Conservation (phyloP, 2,888 invertebrate species). For the Fragum fragum region DNA sequence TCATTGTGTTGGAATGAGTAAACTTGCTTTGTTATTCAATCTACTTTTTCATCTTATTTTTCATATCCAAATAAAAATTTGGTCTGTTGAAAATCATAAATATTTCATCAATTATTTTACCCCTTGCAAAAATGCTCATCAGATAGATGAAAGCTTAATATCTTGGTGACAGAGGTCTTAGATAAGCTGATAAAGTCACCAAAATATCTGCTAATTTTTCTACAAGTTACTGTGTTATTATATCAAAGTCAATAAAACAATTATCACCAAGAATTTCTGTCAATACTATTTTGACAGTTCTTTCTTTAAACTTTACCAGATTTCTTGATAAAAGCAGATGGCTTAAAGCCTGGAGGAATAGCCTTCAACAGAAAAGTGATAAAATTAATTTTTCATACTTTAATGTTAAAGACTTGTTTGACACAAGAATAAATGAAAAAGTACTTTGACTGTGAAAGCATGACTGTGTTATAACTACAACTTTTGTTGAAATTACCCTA, state of each 20-base stretch:
- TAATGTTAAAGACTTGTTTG: not conserved
- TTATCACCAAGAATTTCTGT: slow-evolving; percentile 2
- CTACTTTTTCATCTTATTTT: no score
- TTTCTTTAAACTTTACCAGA: not conserved
- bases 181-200: slow-evolving; percentile 1
- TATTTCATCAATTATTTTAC: no score
- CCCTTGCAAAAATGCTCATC: no score
- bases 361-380: not conserved
- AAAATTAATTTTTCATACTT: slow-evolving; percentile 15
- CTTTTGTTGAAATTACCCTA: no score
- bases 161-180: not conserved
- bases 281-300: not conserved
- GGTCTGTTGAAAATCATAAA: no score
- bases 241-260: not conserved
- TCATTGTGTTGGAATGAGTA: no score
- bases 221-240: not conserved
- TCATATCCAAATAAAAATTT: no score
- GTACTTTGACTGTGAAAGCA: slow-evolving; percentile 1
- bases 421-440: not conserved
- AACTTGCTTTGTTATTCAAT: no score
- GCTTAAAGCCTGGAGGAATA: not conserved
- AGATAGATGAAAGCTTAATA: not conserved
- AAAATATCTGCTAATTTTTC: slow-evolving; percentile 1
- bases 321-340: slow-evolving; percentile 21
- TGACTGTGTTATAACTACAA: no score